Evolutionary conservation across 2,888 invertebrate genomes (phyloP), one percentile per base, ranked within the genome.

Genomic region (Seira musarum): DNA sequence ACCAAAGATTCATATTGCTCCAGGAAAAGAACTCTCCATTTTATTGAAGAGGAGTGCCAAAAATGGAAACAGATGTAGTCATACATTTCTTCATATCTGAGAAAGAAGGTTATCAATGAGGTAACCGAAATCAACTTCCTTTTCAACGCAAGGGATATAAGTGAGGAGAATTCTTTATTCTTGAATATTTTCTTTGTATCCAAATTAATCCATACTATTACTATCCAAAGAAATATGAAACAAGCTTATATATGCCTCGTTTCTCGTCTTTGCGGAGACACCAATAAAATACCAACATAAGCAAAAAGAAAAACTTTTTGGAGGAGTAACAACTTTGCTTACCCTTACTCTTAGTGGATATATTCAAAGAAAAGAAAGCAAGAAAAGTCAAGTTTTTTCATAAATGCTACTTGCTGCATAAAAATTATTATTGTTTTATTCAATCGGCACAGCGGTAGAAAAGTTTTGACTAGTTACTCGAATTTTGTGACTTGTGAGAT

Each of bases 1-100:
- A 57, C 73, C 63, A 73, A 73, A 64, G 57, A 49, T 72, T 78
- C 78, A 72, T 49, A 49, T 49, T 49, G 49, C 49, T 49, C 15
- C 49, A 49, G 49, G 49, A 49, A 49, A 49, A 49, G 15, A 30
- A 30, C 30, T 49, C 49, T 13, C 13, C 15, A 2, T 49, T 49
- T 49, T 49, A 49, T 49, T 49, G 49, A 30, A 8, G 8, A 30
- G 6, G 15, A 49, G 49, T n/a, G 17, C 6, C 30, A 30, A n/a
- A 49, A 49, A 49, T 49, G 49, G 71, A 71, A 63, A 70, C 70
- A 70, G 71, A 71, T 71, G 71, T 61, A 63, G 22, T 10, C 19
- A 17, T 70, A 70, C 19, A 63, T 71, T 40, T 17, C 69, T 69
- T 57, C 57, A 2, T 15, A 13, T 49, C 49, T 49, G 2, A 49